A percentile compares a stretch with the other conserved stretches of the same genome.
phyloP scores from a whole-genome alignment of 2,888 invertebrate genomes.

The Trypoxylon attenuatum region DNA sequence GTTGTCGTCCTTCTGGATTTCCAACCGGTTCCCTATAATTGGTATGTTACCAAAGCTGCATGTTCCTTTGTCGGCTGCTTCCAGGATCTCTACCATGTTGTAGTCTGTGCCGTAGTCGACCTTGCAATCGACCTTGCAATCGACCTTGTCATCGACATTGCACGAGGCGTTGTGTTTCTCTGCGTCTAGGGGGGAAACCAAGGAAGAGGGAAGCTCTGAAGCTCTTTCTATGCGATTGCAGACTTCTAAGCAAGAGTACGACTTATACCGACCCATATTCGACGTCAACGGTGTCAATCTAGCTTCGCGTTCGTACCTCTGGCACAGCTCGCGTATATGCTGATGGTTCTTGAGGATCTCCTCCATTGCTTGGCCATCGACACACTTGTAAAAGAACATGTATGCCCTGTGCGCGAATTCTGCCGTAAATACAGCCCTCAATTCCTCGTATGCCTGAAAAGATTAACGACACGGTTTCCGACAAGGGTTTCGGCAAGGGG shows the following conservation, averaged over 20 bases:
- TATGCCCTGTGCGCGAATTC: constrained; percentile 91
- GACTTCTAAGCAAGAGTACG: too few species aligned
- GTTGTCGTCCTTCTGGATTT: constrained; percentile 76
- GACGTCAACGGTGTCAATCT: too few species aligned
- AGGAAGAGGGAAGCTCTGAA: constrained; percentile 33
- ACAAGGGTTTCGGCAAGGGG: too few species aligned
- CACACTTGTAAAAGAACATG: constrained; percentile 83
- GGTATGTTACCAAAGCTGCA: constrained; percentile 89
- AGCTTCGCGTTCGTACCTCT: constrained; percentile 81
- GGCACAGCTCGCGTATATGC: constrained; percentile 85
- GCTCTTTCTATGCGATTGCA: too few species aligned
- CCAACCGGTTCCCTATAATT: constrained; percentile 90
- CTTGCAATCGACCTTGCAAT: constrained; percentile 26
- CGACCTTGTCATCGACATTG: not conserved
- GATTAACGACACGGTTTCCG: too few species aligned
- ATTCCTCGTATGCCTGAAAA: constrained; percentile 83
- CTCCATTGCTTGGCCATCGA: constrained; percentile 83
- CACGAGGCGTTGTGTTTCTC: not conserved
- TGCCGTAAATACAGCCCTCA: constrained; percentile 87
- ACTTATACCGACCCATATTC: too few species aligned
- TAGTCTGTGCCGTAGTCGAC: constrained; percentile 16
- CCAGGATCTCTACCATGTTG: constrained; percentile 45
- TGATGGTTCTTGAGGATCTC: constrained; percentile 86
- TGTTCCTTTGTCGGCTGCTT: constrained; percentile 66
- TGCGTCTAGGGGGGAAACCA: not conserved